Evolutionary conservation across 2,113 vertebrate genomes (phyloP), one percentile per base, ranked within the genome.

Genomic region (Ammodramus savannarum): DNA sequence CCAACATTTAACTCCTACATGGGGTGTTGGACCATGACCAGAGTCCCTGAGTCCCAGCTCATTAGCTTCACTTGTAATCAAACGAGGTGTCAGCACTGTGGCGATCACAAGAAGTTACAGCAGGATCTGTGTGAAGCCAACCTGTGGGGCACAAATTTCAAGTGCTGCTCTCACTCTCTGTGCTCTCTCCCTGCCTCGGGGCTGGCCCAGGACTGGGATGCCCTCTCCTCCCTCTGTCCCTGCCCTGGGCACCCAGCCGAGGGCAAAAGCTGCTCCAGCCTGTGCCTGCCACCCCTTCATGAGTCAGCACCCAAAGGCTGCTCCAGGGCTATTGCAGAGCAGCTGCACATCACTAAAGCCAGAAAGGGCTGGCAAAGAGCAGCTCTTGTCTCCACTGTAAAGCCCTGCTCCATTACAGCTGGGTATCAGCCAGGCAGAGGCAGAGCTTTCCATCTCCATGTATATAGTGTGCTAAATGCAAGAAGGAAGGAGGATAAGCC

Each of bases 161-260:
- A 62, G 54, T 2, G 0, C 5, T n/a, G 34, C 29, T 57, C 36
- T 48, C 8, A 0, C 23, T 2, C 29, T 29, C 52, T 32, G 29
- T 11, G 49, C 41, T n/a, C 31, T 57, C 63, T 18, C 12, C 7
- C 1, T 62, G 2, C 19, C 69, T 25, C 3, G 6, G 48, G 52
- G 54, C 62, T 84, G 58, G 7, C 44, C 32, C 2, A 3, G n/a
- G 1, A 3, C 22, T 19, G 31, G 16, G 44, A 4, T 69, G 54
- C 16, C 6, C 54, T 76, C 18, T 76, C 8, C 52, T 86, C 18
- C 21, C 66, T 22, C 32, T 2, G 1, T 6, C 21, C n/a, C 59
- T n/a, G 39, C 23, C 12, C 7, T n/a, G 57, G 14, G 32, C 19
- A 80, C 16, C 11, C 13, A 55, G 49, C 14, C 1, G 0, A 36